Conservation (phyloP, 1,140 invertebrate genomes). For the Sipha flava region DNA sequence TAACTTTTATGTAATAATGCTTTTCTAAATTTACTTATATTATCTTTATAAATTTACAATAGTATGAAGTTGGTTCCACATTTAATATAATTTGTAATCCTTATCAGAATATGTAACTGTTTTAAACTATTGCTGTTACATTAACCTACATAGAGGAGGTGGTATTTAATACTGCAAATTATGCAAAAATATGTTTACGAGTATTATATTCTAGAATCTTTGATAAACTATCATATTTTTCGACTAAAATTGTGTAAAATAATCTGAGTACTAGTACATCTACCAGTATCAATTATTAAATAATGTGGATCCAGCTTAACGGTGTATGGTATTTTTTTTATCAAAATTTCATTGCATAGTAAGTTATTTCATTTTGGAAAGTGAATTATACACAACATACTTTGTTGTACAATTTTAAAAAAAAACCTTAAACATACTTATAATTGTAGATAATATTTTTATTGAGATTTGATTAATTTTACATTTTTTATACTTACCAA, state of each 20-base stretch:
- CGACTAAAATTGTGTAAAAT: background rate
- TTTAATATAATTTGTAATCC: background rate
- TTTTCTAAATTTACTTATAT: constrained; percentile 10
- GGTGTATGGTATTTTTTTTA: background rate
- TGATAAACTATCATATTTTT: background rate
- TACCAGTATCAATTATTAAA: background rate
- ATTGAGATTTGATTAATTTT: too few relatives aligned
- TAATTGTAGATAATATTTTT: too few relatives aligned
- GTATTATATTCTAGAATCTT: background rate
- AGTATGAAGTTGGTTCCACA: background rate
- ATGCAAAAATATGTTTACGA: background rate
- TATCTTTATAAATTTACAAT: background rate
- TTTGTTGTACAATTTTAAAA: too few relatives aligned
- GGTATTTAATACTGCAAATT: background rate
- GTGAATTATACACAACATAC: too few relatives aligned
- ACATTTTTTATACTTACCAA: too few relatives aligned
- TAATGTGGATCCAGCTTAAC: constrained; percentile 3
- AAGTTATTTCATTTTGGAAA: background rate
- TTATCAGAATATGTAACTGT: background rate
- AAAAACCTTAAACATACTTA: too few relatives aligned
- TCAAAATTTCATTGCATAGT: background rate
- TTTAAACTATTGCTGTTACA: background rate
- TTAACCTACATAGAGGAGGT: too few relatives aligned
- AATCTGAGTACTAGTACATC: background rate
- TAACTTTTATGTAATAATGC: background rate